Evolutionary conservation across 2,113 vertebrate species (phyloP), one percentile per base, ranked within the genome.

Genomic region (Mastomys natalensis): DNA sequence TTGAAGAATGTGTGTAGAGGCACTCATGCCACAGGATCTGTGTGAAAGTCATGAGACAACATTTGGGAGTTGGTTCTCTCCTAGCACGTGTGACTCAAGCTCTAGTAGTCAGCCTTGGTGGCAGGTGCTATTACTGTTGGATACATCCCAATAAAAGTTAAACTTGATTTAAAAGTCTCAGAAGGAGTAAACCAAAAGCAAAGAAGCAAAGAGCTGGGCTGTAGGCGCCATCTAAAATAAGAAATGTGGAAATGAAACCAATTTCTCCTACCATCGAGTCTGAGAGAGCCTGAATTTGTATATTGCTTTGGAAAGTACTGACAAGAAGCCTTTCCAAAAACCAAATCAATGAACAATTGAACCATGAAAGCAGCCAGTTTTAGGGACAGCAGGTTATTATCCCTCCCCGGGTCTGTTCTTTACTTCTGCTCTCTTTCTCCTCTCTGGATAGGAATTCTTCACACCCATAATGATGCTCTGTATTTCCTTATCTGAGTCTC

Each of bases 401-500:
- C 43, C 29, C 31, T 68, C 34, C 29, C 43, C 4, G 11, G 62
- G 43, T 51, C 72, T 48, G 66, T 95, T 89, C 85, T 81, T 87
- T 48, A 87, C 94, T 95, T 92, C 91, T 74, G 82, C 60, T 91
- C 73, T 73, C 62, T 60, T 82, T 97, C 76, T 82, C 70, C 87
- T 94, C 94, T 91, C 96, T 95, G 92, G 84, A 74, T 94, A 81
- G 74, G 82, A 76, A 84, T 87, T 84, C 82, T 81, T 97, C 84
- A 89, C 87, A 90, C 60, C 74, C 93, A 53, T 80, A 95, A 80
- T 85, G 94, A 74, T 90, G 94, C 82, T 97, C 95, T 89, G 31
- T 55, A 70, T 64, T 90, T 95, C 64, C 85, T 96, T 90, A 91
- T 94, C 91, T 53, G 90, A 91, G 45, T 80, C 48, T 66, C n/a